phyloP scores from a whole-genome alignment of 2,888 invertebrate genomes.

The Epirrita christyi region DNA sequence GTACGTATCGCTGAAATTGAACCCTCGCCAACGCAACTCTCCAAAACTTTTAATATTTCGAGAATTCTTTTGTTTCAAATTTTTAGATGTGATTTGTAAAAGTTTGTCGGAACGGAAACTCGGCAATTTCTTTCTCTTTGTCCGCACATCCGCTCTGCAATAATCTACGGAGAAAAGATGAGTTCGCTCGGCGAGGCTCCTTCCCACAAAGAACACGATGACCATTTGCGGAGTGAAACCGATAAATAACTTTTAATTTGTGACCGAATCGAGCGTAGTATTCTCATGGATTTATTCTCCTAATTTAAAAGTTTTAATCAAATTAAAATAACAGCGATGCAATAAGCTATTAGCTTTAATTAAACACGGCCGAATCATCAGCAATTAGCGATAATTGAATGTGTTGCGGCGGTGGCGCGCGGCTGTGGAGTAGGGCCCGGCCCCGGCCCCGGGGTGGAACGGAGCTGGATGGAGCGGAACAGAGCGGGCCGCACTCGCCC shows the following conservation, averaged over 20 bases:
- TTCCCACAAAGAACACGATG: neutral
- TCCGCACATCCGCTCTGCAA: constrained; percentile 23
- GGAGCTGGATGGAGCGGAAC: neutral
- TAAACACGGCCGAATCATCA: constrained; percentile 44
- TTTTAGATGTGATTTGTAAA: constrained; percentile 31
- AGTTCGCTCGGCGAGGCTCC: neutral
- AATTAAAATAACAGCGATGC: constrained; percentile 33
- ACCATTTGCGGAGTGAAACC: neutral
- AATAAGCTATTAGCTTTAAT: constrained; percentile 42
- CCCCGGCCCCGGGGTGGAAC: neutral
- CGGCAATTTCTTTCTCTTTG: constrained; percentile 31
- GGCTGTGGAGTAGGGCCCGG: neutral
- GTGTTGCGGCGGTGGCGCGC: constrained; percentile 14
- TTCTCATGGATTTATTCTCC: constrained; percentile 14
- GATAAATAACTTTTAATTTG: constrained; percentile 19
- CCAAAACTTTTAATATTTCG: constrained; percentile 33
- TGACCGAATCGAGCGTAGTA: constrained; percentile 2
- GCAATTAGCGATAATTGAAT: constrained; percentile 45
- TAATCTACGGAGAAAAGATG: constrained; percentile 5
- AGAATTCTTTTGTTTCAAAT: constrained; percentile 37
- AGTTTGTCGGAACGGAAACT: constrained; percentile 32
- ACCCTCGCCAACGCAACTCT: constrained; percentile 25
- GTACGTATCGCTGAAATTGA: constrained; percentile 23
- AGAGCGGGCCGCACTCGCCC: neutral
- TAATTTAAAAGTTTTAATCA: constrained; percentile 37